A percentile compares a stretch with the other conserved stretches of the same genome.
Evolutionary conservation across 2,113 vertebrate species (phyloP).

Genomic region (Datnioides undecimradiatus): DNA sequence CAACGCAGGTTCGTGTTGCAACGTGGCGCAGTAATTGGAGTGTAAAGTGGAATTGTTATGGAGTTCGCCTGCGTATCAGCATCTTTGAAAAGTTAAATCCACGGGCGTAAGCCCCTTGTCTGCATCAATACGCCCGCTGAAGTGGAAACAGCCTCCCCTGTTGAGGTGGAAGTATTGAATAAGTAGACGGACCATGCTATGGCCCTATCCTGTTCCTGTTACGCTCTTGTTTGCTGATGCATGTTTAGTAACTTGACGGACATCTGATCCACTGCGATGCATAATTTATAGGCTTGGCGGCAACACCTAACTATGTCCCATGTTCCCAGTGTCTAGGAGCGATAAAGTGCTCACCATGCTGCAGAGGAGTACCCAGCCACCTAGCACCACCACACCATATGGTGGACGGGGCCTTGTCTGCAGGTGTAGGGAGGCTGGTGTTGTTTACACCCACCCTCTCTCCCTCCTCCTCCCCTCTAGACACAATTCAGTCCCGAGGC

Average conservation of each 20-base stretch:
- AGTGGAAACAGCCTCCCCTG: conserved; percentile 67
- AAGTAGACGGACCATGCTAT: conserved; percentile 51
- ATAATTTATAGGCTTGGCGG: conserved; percentile 76
- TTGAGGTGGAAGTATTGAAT: conserved; percentile 75
- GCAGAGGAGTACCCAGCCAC: conserved; percentile 45
- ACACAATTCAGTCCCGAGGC: conserved; percentile 28
- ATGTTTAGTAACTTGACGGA: conserved; percentile 78
- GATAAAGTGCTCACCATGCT: conserved; percentile 23
- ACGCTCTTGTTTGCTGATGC: conserved; percentile 77
- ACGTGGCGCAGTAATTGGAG: conserved; percentile 54
- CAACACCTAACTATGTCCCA: conserved; percentile 58
- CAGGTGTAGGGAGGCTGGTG: conserved; percentile 46
- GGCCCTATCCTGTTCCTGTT: conserved; percentile 74
- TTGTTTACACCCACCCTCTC: conserved; percentile 54
- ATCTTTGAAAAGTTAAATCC: conserved; percentile 62
- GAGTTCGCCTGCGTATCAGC: conserved; percentile 39
- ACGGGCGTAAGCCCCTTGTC: conserved; percentile 44
- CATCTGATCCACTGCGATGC: conserved; percentile 69
- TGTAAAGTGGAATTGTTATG: conserved; percentile 67
- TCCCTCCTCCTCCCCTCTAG: conserved; percentile 23
- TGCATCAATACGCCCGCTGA: conserved; percentile 50
- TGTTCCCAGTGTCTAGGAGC: conserved; percentile 39
- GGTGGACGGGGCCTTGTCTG: conserved; percentile 38
- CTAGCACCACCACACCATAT: conserved; percentile 59
- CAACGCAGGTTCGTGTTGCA: conserved; percentile 73